Conservation (phyloP, 1,140 invertebrate genomes). For the Achroia grisella region DNA sequence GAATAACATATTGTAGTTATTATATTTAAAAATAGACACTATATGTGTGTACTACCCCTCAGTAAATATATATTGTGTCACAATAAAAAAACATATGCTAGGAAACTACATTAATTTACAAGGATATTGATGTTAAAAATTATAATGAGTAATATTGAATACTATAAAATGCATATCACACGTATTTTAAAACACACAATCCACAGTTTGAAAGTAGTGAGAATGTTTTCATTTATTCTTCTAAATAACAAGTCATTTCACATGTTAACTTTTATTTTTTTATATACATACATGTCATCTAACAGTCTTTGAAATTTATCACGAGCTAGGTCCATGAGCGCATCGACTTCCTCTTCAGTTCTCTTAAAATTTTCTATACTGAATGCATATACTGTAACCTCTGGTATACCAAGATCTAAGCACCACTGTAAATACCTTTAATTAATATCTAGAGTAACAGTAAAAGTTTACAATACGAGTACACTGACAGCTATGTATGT, state of each 20-base stretch:
- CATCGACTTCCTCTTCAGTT: slow-evolving; percentile 92
- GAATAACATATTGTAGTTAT: too few species aligned
- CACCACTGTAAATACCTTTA: slow-evolving; percentile 78
- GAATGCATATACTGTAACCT: slow-evolving; percentile 99
- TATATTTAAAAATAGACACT: too few species aligned
- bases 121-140: too few species aligned
- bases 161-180: slow-evolving; percentile 1
- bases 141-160: too few species aligned
- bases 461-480: too few species aligned
- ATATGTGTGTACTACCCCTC: too few species aligned
- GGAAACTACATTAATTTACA: too few species aligned
- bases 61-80: too few species aligned
- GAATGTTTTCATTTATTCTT: neutral
- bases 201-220: neutral
- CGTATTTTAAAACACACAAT: neutral
- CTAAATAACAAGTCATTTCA: slow-evolving; percentile 12
- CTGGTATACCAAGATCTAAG: slow-evolving; percentile 81
- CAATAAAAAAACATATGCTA: too few species aligned
- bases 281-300: slow-evolving; percentile 83
- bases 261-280: slow-evolving; percentile 8
- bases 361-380: slow-evolving; percentile 99
- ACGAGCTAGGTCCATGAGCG: slow-evolving; percentile 89
- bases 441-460: neutral
- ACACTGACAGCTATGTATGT: too few species aligned
- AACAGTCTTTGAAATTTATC: slow-evolving; percentile 92